phyloP scores from a whole-genome alignment of 2,113 vertebrate genomes.

The Corythornis cristatus region DNA sequence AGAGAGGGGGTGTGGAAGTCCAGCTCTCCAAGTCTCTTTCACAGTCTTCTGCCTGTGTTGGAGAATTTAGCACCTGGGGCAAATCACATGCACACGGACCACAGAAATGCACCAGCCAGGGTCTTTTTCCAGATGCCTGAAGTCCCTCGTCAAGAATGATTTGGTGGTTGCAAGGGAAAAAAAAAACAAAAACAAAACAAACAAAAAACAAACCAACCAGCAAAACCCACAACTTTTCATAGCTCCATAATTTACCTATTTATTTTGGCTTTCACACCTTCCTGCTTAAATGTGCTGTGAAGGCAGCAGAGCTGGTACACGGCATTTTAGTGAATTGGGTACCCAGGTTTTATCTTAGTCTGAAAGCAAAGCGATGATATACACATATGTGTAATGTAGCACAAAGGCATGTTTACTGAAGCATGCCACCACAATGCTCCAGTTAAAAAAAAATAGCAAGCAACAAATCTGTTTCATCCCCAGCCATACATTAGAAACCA shows the following conservation, averaged over 20 bases:
- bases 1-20: not conserved
- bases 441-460: constrained; percentile 15
- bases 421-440: constrained; percentile 68
- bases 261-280: constrained; percentile 62
- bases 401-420: constrained; percentile 71
- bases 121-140: not conserved
- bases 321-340: constrained; percentile 23
- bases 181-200: no score
- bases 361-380: constrained; percentile 55
- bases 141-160: not conserved
- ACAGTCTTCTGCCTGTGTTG: not conserved
- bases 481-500: constrained; percentile 50
- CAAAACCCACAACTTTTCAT: not conserved
- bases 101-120: not conserved
- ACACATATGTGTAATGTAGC: constrained; percentile 75
- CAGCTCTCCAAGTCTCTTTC: not conserved
- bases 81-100: not conserved
- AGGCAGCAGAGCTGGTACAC: constrained; percentile 30
- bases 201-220: no score
- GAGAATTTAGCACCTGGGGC: not conserved
- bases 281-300: constrained; percentile 19
- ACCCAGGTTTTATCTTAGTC: constrained; percentile 65
- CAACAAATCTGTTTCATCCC: constrained; percentile 37
- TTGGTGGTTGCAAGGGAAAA: not conserved
- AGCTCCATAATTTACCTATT: not conserved